These are phyloP conservation scores for Rhynchomys soricoides DNA, from an alignment of 2,113 vertebrate species.

Conservation along the genomic window DNA sequence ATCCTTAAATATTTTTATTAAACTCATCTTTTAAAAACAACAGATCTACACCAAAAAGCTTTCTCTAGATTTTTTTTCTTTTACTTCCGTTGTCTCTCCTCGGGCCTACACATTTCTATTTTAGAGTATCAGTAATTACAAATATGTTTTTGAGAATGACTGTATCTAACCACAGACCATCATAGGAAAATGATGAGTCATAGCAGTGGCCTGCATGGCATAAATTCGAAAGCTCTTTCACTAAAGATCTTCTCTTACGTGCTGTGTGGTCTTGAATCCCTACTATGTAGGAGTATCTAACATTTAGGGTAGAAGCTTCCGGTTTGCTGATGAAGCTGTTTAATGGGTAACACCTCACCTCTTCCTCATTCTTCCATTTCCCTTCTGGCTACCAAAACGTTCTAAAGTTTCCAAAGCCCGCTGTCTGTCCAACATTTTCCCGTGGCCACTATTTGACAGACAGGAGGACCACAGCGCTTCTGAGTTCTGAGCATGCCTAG, in stretches of 20 bases:
- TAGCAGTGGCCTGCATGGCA: neutral
- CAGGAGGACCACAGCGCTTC: no score
- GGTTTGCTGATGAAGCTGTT: neutral
- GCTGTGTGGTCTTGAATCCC: neutral
- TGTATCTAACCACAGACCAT: conserved; percentile 47
- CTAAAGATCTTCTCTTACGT: neutral
- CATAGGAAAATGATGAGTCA: conserved; percentile 32
- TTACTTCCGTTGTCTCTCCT: neutral
- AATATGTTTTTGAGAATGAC: conserved; percentile 48
- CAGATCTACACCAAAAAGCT: neutral
- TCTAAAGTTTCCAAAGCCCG: neutral
- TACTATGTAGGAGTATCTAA: neutral
- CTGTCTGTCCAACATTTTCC: neutral
- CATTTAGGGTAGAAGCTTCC: neutral
- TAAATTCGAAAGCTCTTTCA: conserved; percentile 33
- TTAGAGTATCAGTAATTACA: conserved; percentile 30
- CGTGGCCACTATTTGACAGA: neutral
- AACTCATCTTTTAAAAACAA: neutral
- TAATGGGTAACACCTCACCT: neutral
- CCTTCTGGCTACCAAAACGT: conserved; percentile 3
- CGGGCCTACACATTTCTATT: conserved; percentile 30
- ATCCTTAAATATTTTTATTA: neutral
- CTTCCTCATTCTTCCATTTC: neutral
- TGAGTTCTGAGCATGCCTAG: conserved; percentile 12
- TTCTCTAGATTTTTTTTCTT: conserved; percentile 39